Conservation (phyloP, 2,113 vertebrate genomes). For the Anguilla japonica region DNA sequence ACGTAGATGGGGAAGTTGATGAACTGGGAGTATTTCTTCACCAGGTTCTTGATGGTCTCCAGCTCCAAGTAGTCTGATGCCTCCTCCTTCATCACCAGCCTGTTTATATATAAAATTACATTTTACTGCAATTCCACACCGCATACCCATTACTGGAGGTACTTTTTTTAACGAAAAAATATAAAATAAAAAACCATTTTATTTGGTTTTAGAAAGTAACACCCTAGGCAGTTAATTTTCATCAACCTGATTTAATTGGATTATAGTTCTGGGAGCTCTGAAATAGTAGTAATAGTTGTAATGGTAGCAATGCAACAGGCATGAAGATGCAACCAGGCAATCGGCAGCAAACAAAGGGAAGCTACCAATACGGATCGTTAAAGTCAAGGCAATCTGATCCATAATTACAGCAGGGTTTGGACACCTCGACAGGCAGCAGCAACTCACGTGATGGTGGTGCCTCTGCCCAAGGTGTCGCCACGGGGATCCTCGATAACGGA, state of each 20-base stretch:
- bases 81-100: slow-evolving; percentile 95
- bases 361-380: too few species aligned
- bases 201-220: too few species aligned
- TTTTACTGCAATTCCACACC: neutral
- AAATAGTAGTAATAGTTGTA: too few species aligned
- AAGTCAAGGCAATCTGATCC: too few species aligned
- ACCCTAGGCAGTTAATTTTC: too few species aligned
- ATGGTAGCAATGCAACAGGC: too few species aligned
- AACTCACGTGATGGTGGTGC: slow-evolving; percentile 93
- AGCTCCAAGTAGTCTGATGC: slow-evolving; percentile 95
- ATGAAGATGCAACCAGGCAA: too few species aligned
- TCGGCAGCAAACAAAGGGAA: too few species aligned
- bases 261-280: too few species aligned
- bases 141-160: neutral
- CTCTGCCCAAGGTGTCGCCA: slow-evolving; percentile 89
- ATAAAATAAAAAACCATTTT: neutral
- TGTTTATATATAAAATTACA: slow-evolving; percentile 46
- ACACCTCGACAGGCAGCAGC: neutral
- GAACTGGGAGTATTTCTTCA: slow-evolving; percentile 97
- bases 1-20: slow-evolving; percentile 99
- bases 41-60: slow-evolving; percentile 97
- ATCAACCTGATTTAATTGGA: too few species aligned
- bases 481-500: slow-evolving; percentile 91
- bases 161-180: neutral
- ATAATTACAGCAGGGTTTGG: too few species aligned